phyloP scores from a whole-genome alignment of 2,113 vertebrate species.

The Mesoclemmys tuberculata region DNA sequence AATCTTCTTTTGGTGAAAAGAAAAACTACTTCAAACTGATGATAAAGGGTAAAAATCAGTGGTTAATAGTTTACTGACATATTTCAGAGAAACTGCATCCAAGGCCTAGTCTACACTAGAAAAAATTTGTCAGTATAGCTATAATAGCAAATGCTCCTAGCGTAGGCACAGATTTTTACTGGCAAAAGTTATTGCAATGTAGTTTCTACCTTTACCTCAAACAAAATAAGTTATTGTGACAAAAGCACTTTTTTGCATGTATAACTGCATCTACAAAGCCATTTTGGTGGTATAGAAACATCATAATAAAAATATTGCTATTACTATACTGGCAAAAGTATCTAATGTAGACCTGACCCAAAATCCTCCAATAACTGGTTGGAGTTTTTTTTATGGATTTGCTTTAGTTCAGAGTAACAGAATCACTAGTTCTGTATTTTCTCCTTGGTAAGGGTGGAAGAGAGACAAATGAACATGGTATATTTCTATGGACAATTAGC shows the following conservation, averaged over 20 bases:
- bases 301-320: neutral
- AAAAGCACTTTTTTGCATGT: neutral
- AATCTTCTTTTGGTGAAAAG: neutral
- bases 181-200: neutral
- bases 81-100: neutral
- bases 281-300: neutral
- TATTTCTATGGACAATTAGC: too few species aligned
- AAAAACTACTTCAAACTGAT: neutral
- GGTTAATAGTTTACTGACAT: neutral
- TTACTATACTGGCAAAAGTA: too few species aligned
- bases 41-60: neutral
- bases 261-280: neutral
- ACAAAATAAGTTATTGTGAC: neutral
- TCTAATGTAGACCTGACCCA: neutral
- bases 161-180: neutral
- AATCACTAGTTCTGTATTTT: too few species aligned
- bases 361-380: neutral
- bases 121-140: neutral
- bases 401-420: too few species aligned
- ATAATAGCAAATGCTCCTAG: neutral
- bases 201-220: neutral
- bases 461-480: too few species aligned
- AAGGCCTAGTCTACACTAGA: neutral
- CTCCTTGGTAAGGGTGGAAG: too few species aligned
- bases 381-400: neutral